These are phyloP conservation scores for Labroides dimidiatus DNA, from an alignment of 2,797 vertebrate genomes.

Conservation along the genomic window DNA sequence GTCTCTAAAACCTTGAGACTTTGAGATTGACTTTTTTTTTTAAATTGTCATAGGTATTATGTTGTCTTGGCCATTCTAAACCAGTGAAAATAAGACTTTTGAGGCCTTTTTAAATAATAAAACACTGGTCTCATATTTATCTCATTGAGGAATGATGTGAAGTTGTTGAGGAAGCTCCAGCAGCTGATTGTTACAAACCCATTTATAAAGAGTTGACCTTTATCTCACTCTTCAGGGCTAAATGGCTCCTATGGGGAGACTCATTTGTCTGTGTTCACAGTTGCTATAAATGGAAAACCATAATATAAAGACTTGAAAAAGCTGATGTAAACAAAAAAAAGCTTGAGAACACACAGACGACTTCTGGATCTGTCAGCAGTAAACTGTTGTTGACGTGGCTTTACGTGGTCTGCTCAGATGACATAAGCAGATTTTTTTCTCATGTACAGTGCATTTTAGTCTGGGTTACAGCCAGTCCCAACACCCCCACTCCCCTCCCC, in stretches of 20 bases:
- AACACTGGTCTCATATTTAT: too few species aligned
- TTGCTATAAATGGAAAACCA: neutral
- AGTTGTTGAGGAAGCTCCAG: neutral
- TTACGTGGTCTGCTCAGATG: neutral
- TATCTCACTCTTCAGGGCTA: neutral
- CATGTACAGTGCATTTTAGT: slow-evolving; percentile 67
- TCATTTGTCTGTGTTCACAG: neutral
- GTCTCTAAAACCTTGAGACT: too few species aligned
- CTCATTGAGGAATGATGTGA: too few species aligned
- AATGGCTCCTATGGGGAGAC: neutral
- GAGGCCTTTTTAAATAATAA: too few species aligned
- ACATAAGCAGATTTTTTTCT: slow-evolving; percentile 21
- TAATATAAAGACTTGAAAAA: neutral
- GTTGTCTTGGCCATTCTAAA: neutral
- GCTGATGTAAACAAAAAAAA: neutral
- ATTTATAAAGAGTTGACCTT: neutral
- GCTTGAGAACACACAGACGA: neutral
- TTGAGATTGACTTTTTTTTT: too few species aligned
- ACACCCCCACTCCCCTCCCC: slow-evolving; percentile 2
- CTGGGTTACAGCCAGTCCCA: slow-evolving; percentile 48
- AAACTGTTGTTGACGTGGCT: neutral
- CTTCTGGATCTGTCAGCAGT: neutral
- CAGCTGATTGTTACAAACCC: neutral
- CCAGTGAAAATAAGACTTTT: too few species aligned
- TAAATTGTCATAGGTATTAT: too few species aligned